Conservation (phyloP, 2,888 invertebrate species). For the Chelonus formosanus region DNA sequence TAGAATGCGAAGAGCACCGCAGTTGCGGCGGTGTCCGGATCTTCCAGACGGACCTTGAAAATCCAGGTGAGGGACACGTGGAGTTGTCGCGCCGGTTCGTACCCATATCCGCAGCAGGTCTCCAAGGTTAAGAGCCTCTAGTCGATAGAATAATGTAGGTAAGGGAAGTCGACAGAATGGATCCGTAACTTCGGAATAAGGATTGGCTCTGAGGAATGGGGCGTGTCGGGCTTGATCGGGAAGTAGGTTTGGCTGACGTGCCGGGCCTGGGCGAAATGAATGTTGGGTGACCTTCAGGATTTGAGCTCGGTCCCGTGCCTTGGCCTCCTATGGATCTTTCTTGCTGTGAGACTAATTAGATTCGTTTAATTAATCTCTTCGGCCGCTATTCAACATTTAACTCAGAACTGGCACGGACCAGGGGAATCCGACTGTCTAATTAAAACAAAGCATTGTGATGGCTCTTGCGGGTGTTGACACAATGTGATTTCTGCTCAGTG, state of each 20-base stretch:
- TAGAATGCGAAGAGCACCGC: too few species aligned
- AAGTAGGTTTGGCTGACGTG: too few species aligned
- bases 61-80: conserved; percentile 62
- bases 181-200: conserved; percentile 68
- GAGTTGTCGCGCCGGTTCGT: conserved; percentile 68
- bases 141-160: conserved; percentile 67
- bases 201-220: conserved; percentile 68
- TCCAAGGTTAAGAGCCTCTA: conserved; percentile 76
- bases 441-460: conserved; percentile 70
- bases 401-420: conserved; percentile 71
- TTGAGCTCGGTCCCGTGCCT: too few species aligned
- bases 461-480: conserved; percentile 69
- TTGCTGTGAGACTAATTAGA: too few species aligned
- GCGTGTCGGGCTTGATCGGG: conserved; percentile 32
- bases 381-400: conserved; percentile 64
- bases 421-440: conserved; percentile 61
- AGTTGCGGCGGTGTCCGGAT: too few species aligned
- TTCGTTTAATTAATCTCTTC: conserved; percentile 31
- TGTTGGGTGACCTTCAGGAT: too few species aligned
- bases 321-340: too few species aligned
- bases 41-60: too few species aligned
- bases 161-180: conserved; percentile 76
- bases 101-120: conserved; percentile 81
- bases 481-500: conserved; percentile 74
- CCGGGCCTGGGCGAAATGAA: too few species aligned